phyloP scores from a whole-genome alignment of 2,888 invertebrate genomes.

The Parnassius orleans region DNA sequence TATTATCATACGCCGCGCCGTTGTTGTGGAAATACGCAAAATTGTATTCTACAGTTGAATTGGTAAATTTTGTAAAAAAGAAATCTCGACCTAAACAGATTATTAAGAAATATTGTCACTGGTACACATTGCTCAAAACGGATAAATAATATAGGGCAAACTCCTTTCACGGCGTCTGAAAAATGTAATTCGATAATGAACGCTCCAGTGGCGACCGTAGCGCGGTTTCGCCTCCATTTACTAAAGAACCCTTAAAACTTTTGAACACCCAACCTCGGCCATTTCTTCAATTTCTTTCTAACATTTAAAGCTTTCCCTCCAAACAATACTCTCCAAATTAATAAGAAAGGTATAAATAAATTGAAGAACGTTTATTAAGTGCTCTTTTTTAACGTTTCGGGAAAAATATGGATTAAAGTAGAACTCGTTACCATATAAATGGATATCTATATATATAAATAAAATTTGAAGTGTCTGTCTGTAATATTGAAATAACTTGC shows the following conservation, averaged over 20 bases:
- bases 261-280: constrained; percentile 2
- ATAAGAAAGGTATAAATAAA: constrained; percentile 6
- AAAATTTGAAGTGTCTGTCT: too few relatives aligned
- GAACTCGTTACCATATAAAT: too few relatives aligned
- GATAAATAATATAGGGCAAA: not conserved
- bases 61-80: too few relatives aligned
- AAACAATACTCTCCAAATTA: constrained; percentile 15
- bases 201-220: not conserved
- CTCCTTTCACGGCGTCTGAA: not conserved
- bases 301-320: constrained; percentile 12
- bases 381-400: constrained; percentile 11
- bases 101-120: too few relatives aligned
- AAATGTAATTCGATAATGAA: constrained; percentile 10
- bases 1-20: too few relatives aligned
- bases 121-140: not conserved
- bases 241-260: constrained; percentile 11
- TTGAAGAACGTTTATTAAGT: constrained; percentile 15
- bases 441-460: too few relatives aligned
- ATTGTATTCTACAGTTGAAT: too few relatives aligned
- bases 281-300: constrained; percentile 11
- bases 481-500: too few relatives aligned
- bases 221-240: constrained; percentile 2
- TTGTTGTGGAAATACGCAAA: too few relatives aligned
- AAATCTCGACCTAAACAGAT: too few relatives aligned
- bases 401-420: not conserved